These are phyloP conservation scores for Trichacis sp. DNA, from an alignment of 2,888 invertebrate species.

Conservation along the genomic window DNA sequence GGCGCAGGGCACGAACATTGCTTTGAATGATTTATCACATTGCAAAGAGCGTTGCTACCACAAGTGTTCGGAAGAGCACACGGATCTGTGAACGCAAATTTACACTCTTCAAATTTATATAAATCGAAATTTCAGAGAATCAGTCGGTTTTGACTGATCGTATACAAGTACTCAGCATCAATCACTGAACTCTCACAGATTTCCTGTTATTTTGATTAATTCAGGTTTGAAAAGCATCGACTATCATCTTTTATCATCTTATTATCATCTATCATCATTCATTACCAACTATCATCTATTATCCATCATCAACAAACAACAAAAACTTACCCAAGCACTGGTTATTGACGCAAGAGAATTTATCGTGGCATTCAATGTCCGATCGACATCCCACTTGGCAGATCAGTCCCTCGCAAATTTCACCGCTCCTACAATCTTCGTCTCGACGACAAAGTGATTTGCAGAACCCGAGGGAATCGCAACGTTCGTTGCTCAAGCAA, in stretches of 20 bases:
- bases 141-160: too few relatives aligned
- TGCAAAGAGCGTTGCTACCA: slow-evolving; percentile 85
- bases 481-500: slow-evolving; percentile 87
- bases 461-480: slow-evolving; percentile 80
- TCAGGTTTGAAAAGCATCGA: too few relatives aligned
- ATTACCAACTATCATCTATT: too few relatives aligned
- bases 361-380: slow-evolving; percentile 80
- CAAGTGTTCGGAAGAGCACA: slow-evolving; percentile 84
- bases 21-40: slow-evolving; percentile 78
- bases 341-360: slow-evolving; percentile 81
- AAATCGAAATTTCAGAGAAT: too few relatives aligned
- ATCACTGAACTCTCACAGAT: too few relatives aligned
- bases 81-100: slow-evolving; percentile 75
- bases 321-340: slow-evolving; percentile 82
- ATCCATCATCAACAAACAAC: too few relatives aligned
- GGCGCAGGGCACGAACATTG: slow-evolving; percentile 80
- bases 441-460: slow-evolving; percentile 86
- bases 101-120: too few relatives aligned
- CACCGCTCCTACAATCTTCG: slow-evolving; percentile 87
- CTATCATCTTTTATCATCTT: too few relatives aligned
- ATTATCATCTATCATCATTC: too few relatives aligned
- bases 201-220: too few relatives aligned
- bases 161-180: too few relatives aligned
- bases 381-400: slow-evolving; percentile 87
- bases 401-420: slow-evolving; percentile 85